Evolutionary conservation across 2,888 invertebrate genomes (phyloP).

Genomic region (Hedya salicella): DNA sequence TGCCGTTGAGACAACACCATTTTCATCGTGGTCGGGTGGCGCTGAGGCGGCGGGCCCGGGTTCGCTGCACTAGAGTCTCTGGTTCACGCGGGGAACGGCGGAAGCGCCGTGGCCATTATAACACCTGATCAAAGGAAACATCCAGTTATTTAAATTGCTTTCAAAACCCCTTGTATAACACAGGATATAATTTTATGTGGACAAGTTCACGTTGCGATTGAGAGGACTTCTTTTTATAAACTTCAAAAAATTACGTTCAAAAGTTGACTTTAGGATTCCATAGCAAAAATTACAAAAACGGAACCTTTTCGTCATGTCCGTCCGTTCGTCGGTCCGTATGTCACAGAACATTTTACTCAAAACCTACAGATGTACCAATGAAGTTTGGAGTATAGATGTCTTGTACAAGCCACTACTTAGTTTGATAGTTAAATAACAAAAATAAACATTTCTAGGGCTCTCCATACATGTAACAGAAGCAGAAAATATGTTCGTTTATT

Average conservation of each 20-base stretch:
- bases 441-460: no score
- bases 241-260: neutral
- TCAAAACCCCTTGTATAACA: neutral
- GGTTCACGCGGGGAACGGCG: constrained; percentile 79
- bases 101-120: constrained; percentile 80
- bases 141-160: neutral
- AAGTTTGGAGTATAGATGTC: no score
- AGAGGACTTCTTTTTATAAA: neutral
- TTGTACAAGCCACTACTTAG: no score
- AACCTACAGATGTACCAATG: no score
- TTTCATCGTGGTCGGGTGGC: constrained; percentile 92
- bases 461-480: no score
- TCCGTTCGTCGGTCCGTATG: neutral
- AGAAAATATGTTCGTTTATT: no score
- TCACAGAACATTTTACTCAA: no score
- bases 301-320: no score
- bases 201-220: neutral
- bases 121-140: constrained; percentile 67
- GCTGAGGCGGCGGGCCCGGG: constrained; percentile 71
- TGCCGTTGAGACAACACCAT: constrained; percentile 99
- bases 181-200: neutral
- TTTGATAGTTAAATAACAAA: no score
- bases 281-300: no score
- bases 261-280: neutral
- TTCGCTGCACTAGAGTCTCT: constrained; percentile 79